Percentiles rank a stretch among this genome's conserved stretches.
Evolutionary conservation across 2,888 invertebrate genomes (phyloP).

Genomic region (Rhyacophila evoluta): DNA sequence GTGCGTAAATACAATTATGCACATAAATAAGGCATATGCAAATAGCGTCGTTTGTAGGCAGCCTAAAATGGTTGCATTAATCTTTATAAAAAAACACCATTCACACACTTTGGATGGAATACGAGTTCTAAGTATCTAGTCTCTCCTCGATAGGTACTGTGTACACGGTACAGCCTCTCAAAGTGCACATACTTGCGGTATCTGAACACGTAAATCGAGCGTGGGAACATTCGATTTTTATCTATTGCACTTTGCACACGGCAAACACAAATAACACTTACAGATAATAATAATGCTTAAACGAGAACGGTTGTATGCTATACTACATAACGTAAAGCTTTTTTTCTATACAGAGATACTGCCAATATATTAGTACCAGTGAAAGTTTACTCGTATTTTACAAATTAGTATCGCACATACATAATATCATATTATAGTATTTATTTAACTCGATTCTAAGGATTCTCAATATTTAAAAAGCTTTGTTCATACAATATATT

Average conservation of each 20-base stretch:
- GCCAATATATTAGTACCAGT: no score
- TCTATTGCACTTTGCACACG: constrained; percentile 30
- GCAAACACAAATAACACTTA: neutral
- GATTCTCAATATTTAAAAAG: no score
- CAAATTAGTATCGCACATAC: no score
- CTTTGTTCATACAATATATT: no score
- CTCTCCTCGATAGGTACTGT: neutral
- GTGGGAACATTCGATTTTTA: constrained; percentile 51
- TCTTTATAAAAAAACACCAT: constrained; percentile 1
- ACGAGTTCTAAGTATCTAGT: constrained; percentile 1
- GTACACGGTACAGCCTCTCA: constrained; percentile 16
- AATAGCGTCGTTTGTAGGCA: neutral
- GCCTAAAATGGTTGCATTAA: constrained; percentile 19
- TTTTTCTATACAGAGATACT: neutral
- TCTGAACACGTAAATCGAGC: constrained; percentile 50
- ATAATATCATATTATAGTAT: no score
- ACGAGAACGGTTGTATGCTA: neutral
- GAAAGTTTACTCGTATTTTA: no score
- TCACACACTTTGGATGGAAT: constrained; percentile 5
- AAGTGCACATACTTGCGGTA: constrained; percentile 41
- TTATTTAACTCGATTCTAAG: no score
- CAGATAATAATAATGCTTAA: constrained; percentile 5
- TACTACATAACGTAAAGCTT: neutral
- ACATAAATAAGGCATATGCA: constrained; percentile 24
- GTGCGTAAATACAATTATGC: neutral